phyloP scores from a whole-genome alignment of 2,113 vertebrate genomes.

The Orientallactaga bullata region DNA sequence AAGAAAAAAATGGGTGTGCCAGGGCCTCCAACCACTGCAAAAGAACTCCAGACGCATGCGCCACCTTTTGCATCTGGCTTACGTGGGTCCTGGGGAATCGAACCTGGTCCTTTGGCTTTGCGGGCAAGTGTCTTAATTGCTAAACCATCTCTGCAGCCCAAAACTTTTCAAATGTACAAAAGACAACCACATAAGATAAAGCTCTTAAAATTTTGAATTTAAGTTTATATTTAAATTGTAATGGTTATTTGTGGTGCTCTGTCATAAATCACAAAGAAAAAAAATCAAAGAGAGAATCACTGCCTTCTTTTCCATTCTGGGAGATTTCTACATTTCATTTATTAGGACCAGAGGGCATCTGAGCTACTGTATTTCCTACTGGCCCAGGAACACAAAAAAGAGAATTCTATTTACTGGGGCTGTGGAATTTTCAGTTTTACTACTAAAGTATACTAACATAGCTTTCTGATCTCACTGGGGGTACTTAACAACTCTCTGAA shows the following conservation, averaged over 20 bases:
- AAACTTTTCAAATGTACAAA: background rate
- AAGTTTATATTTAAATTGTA: background rate
- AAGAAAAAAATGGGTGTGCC: too few relatives aligned
- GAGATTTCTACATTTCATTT: background rate
- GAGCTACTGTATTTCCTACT: background rate
- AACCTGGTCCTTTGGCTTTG: too few relatives aligned
- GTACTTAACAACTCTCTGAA: background rate
- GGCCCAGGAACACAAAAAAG: background rate
- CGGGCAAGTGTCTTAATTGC: too few relatives aligned
- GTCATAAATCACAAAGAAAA: background rate
- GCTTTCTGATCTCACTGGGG: background rate
- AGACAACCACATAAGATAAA: background rate
- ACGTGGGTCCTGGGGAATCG: too few relatives aligned
- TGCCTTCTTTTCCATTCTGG: background rate
- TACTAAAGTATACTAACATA: slow-evolving; percentile 26
- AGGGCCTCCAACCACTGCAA: too few relatives aligned
- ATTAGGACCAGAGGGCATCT: background rate
- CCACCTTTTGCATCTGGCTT: too few relatives aligned
- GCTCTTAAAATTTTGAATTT: background rate
- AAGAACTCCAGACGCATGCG: too few relatives aligned
- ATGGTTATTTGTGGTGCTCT: background rate
- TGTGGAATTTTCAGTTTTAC: slow-evolving; percentile 18
- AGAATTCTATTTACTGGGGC: background rate
- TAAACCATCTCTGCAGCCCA: too few relatives aligned
- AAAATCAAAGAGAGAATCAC: background rate